Percentiles rank a stretch among this genome's conserved stretches.
Evolutionary conservation across 2,113 vertebrate species (phyloP).

Genomic region (Xerus inauris): DNA sequence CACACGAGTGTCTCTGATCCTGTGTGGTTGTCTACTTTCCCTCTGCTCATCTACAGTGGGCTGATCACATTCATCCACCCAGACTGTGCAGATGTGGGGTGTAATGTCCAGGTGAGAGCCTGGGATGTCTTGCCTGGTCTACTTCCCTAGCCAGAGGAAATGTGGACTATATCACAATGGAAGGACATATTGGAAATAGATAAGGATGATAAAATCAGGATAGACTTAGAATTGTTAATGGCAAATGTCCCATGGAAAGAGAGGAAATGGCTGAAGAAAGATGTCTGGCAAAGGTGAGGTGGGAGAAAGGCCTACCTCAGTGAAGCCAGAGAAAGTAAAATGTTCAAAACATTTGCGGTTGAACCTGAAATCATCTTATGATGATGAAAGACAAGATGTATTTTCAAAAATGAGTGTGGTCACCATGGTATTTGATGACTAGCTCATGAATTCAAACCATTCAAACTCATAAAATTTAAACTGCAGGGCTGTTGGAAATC

Average conservation of each 20-base stretch:
- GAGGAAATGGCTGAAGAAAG: neutral
- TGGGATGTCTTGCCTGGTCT: neutral
- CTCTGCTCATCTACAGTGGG: neutral
- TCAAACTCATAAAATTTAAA: neutral
- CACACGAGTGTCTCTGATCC: too few relatives aligned
- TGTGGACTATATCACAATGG: neutral
- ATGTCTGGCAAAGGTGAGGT: neutral
- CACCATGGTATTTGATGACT: neutral
- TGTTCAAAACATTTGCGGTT: neutral
- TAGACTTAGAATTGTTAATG: neutral
- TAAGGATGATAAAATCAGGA: neutral
- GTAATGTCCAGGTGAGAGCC: neutral
- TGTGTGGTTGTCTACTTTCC: neutral
- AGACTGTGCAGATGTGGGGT: neutral
- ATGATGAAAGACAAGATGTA: neutral
- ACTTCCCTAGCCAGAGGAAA: neutral
- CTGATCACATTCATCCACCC: too few relatives aligned
- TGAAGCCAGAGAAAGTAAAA: neutral
- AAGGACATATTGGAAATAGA: neutral
- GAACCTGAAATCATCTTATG: neutral
- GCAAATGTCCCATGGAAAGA: neutral
- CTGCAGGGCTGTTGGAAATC: neutral
- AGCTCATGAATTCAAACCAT: neutral
- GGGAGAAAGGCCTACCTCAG: neutral
- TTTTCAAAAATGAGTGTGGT: neutral